Conservation (phyloP, 1,140 invertebrate genomes). For the Drosophila orena region DNA sequence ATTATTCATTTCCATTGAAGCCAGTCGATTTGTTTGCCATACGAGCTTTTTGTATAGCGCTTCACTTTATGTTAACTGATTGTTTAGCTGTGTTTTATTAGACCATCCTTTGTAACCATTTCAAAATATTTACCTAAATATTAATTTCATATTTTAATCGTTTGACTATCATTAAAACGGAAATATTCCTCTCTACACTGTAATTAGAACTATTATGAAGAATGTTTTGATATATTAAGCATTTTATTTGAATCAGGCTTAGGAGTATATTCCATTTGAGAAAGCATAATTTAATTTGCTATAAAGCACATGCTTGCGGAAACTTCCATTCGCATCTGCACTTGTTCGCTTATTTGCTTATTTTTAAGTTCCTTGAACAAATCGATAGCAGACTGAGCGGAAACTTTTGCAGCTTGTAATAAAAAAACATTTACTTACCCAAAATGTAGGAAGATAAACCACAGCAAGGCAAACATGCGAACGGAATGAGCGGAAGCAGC, state of each 20-base stretch:
- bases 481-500: background rate
- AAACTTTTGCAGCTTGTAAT: background rate
- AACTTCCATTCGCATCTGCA: too few relatives aligned
- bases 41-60: background rate
- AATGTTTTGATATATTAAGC: too few relatives aligned
- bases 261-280: too few relatives aligned
- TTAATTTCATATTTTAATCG: too few relatives aligned
- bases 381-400: background rate
- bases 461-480: slow-evolving; percentile 27
- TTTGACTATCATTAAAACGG: too few relatives aligned
- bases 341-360: background rate
- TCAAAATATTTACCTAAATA: too few relatives aligned
- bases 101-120: too few relatives aligned
- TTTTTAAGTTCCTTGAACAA: background rate
- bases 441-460: slow-evolving; percentile 22
- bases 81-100: background rate
- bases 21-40: background rate
- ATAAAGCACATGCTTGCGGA: too few relatives aligned
- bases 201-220: too few relatives aligned
- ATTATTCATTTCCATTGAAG: slow-evolving; percentile 51
- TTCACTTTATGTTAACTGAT: background rate
- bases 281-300: too few relatives aligned
- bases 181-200: too few relatives aligned
- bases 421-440: slow-evolving; percentile 16
- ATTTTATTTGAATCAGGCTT: too few relatives aligned